phyloP scores from a whole-genome alignment of 2,888 invertebrate species.

The Dexiosoma caninum region DNA sequence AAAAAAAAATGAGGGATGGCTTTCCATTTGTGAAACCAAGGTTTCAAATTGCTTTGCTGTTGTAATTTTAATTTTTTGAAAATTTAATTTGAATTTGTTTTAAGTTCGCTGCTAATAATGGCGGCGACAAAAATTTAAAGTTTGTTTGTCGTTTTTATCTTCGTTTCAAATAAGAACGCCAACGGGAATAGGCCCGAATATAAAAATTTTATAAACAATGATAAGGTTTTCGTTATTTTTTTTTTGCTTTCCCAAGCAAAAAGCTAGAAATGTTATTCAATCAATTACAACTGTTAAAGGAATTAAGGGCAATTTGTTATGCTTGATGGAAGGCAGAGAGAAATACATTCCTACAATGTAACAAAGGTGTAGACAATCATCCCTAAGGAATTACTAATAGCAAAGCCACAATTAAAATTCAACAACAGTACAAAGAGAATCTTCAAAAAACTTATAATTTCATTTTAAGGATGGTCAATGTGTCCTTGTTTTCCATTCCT shows the following conservation, averaged over 20 bases:
- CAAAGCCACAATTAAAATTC: not conserved
- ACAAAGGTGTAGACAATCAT: not conserved
- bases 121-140: too few species aligned
- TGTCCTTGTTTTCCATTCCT: not conserved
- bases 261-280: not conserved
- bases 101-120: too few species aligned
- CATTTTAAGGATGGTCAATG: not conserved
- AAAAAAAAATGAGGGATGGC: too few species aligned
- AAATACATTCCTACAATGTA: not conserved
- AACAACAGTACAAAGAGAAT: not conserved
- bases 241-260: not conserved
- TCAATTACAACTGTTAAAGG: conserved; percentile 25
- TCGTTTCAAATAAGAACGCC: too few species aligned
- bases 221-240: too few species aligned
- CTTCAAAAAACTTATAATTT: not conserved
- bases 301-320: conserved; percentile 15
- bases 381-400: not conserved
- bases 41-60: too few species aligned
- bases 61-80: too few species aligned
- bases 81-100: too few species aligned
- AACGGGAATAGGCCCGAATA: too few species aligned
- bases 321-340: conserved; percentile 8
- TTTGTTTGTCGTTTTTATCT: too few species aligned
- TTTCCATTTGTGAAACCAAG: too few species aligned
- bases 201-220: too few species aligned